A percentile compares a stretch with the other conserved stretches of the same genome.
Evolutionary conservation across 2,797 vertebrate genomes (phyloP).

Genomic region (Ptychobarbus kaznakovi): DNA sequence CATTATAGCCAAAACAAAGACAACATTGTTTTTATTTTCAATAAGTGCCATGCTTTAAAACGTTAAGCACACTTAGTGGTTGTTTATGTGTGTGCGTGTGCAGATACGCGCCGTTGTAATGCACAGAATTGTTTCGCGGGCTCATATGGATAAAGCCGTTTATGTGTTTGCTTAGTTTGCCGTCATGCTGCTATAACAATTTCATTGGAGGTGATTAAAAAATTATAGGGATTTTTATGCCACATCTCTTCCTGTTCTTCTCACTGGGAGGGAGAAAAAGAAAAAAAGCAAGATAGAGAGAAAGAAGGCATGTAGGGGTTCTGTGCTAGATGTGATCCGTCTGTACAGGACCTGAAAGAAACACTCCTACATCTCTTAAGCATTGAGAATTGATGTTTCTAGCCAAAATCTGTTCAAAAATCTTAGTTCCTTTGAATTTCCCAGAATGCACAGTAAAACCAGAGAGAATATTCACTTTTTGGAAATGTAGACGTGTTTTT

Average conservation of each 20-base stretch:
- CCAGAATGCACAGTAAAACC: not conserved
- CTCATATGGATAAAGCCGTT: constrained; percentile 21
- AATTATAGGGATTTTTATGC: constrained; percentile 33
- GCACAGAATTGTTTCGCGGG: not conserved
- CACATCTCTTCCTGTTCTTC: constrained; percentile 33
- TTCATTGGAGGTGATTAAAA: constrained; percentile 10
- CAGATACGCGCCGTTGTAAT: not conserved
- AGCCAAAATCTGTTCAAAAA: not conserved
- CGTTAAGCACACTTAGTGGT: constrained; percentile 14
- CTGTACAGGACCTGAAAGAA: constrained; percentile 32
- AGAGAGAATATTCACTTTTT: not conserved
- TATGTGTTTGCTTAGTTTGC: constrained; percentile 34
- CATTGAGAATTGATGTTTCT: not conserved
- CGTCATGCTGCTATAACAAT: constrained; percentile 30
- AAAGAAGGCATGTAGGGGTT: constrained; percentile 9
- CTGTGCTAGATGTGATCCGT: constrained; percentile 20
- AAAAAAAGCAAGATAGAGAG: constrained; percentile 6
- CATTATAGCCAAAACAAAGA: constrained; percentile 13
- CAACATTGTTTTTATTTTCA: constrained; percentile 3
- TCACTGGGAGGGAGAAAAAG: constrained; percentile 17
- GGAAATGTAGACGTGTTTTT: not conserved
- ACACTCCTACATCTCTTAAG: not conserved
- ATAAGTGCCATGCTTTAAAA: constrained; percentile 24
- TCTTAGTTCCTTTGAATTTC: too few relatives aligned
- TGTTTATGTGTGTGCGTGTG: constrained; percentile 2